These are phyloP conservation scores for Hirudo medicinalis DNA, from an alignment of 1,140 invertebrate species.

Conservation along the genomic window DNA sequence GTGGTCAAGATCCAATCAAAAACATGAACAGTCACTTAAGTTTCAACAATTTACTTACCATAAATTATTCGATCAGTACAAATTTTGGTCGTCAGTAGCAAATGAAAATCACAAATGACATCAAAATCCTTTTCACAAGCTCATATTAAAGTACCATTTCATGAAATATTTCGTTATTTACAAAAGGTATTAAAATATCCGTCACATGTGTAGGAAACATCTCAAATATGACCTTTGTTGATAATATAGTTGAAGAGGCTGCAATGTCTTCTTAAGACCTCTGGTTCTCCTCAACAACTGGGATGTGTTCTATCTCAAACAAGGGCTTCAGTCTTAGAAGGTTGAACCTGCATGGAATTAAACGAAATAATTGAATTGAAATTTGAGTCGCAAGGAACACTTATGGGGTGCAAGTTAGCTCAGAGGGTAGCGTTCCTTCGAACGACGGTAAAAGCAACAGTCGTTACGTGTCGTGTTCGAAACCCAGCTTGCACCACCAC, in stretches of 20 bases:
- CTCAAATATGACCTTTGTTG: neutral
- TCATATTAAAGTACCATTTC: neutral
- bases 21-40: too few species aligned
- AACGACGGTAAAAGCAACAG: too few species aligned
- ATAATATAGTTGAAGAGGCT: neutral
- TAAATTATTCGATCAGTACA: too few species aligned
- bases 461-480: too few species aligned
- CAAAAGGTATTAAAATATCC: neutral
- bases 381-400: too few species aligned
- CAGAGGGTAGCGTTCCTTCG: too few species aligned
- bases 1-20: too few species aligned
- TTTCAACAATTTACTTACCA: too few species aligned
- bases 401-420: too few species aligned
- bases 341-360: constrained; percentile 15
- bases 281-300: constrained; percentile 8
- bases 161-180: neutral
- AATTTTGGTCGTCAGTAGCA: too few species aligned
- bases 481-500: too few species aligned
- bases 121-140: neutral
- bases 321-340: constrained; percentile 18
- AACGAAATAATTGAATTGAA: neutral
- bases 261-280: neutral
- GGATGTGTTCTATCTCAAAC: constrained; percentile 22
- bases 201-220: neutral
- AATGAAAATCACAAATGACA: too few species aligned